Base-by-base conservation (phyloP, 2,888 invertebrate genomes). In the Epinotia nisella region DNA sequence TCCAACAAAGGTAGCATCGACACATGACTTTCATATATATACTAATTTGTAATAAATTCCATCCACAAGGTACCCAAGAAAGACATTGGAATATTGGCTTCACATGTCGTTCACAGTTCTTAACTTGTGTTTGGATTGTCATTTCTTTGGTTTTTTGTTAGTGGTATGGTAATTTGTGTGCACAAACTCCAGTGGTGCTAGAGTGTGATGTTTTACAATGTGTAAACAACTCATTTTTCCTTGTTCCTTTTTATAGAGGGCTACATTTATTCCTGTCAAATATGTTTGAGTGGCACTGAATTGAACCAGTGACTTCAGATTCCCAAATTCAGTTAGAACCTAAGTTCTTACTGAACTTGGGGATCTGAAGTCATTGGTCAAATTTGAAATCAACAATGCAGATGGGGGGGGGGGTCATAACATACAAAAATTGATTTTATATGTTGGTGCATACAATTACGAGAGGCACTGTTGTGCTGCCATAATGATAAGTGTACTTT, bases 1-100 rank as follows among this genome's bases (percentile, higher is more conserved):
- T 93, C 78, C 81, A 85, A 76, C 81, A 84, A 73, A 92, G 93
- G 92, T 93, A 93, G 93, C 93, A 91, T 82, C 80, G 78, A 75
- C 75, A 53, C 58, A 74, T 60, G 70, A 74, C 76, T 71, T 75
- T 73, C 75, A 76, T 77, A 81, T 79, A 76, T 77, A 81, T 79
- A 79, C 78, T 80, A 80, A 82, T 75, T 82, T 77, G 74, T 82
- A 79, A 81, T 81, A 78, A 83, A 80, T 81, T 87, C 85, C 85
- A 87, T 87, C 87, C 83, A 84, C 76, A 78, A 74, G 71, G 78
- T 76, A 81, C 81, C 78, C 77, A 79, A 67, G 67, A 72, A 75
- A 80, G 75, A 77, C 75, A 69, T 72, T 67, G 69, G 64, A 58
- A 49, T 62, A 56, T 68, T 68, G 68, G 69, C 64, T 61, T 53